Conservation (phyloP, 1,140 invertebrate genomes). For the Atta texana region DNA sequence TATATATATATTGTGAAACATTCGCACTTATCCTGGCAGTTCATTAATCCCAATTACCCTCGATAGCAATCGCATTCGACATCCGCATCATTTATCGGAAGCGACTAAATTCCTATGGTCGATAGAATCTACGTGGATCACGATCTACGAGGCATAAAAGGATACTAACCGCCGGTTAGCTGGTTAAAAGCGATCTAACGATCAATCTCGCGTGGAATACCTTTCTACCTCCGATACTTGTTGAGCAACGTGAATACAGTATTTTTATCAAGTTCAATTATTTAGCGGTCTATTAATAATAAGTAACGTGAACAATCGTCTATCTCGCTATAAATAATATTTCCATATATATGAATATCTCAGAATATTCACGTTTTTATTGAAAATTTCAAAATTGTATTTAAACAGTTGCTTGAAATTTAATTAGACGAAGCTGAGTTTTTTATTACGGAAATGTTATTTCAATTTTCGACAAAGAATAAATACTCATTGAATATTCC, state of each 20-base stretch:
- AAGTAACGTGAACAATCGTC: not conserved
- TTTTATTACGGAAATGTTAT: not conserved
- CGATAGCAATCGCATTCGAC: constrained; percentile 27
- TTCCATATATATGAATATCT: not conserved
- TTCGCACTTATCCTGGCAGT: constrained; percentile 1
- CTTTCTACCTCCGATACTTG: constrained; percentile 17
- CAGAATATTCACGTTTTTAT: not conserved
- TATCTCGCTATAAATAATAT: not conserved
- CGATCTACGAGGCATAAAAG: constrained; percentile 29
- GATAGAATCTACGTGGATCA: constrained; percentile 28
- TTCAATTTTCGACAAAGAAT: not conserved
- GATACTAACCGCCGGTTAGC: not conserved
- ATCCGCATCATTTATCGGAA: constrained; percentile 20
- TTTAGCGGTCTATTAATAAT: constrained; percentile 25
- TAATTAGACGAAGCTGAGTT: not conserved
- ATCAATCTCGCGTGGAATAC: not conserved
- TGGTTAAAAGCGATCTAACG: constrained; percentile 24
- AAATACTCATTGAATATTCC: too few relatives aligned
- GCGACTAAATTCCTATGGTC: constrained; percentile 20
- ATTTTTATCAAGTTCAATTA: constrained; percentile 25
- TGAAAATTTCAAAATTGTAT: not conserved
- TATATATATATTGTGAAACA: not conserved
- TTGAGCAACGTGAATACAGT: constrained; percentile 18
- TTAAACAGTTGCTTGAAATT: not conserved
- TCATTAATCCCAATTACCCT: constrained; percentile 35